These are phyloP conservation scores for Sycophila sp. DNA, from an alignment of 1,140 invertebrate species.

Conservation along the genomic window DNA sequence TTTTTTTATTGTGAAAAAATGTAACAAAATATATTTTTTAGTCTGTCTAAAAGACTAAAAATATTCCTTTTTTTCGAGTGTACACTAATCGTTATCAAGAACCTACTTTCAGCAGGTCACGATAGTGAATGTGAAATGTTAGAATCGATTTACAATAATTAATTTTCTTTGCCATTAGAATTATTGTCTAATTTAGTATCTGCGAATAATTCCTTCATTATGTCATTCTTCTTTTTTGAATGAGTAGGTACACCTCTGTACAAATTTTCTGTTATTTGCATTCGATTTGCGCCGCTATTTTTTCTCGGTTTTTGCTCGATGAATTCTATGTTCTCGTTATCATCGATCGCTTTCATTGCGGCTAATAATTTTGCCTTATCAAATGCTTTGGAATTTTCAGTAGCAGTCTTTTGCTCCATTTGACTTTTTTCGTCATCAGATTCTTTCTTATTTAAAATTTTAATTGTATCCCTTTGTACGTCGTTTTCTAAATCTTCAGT, in stretches of 20 bases:
- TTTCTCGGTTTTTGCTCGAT: constrained; percentile 44
- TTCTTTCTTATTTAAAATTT: too few relatives aligned
- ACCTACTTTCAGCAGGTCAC: constrained; percentile 23
- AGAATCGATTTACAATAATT: not conserved
- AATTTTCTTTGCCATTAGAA: not conserved
- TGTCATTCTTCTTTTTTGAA: constrained; percentile 52
- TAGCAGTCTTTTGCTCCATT: not conserved
- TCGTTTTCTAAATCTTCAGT: too few relatives aligned
- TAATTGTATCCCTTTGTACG: too few relatives aligned
- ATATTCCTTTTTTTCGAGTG: constrained; percentile 9
- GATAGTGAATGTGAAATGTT: constrained; percentile 8
- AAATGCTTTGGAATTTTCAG: constrained; percentile 46
- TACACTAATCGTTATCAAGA: constrained; percentile 10
- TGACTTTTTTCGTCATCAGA: not conserved
- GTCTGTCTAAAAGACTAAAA: constrained; percentile 26
- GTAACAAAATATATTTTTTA: constrained; percentile 33
- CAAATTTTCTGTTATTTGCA: constrained; percentile 62
- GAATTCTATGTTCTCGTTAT: constrained; percentile 68
- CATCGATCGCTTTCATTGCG: constrained; percentile 73
- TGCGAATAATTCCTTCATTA: constrained; percentile 61
- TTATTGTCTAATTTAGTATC: constrained; percentile 37
- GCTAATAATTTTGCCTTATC: constrained; percentile 72
- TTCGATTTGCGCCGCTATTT: constrained; percentile 44
- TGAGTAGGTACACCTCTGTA: constrained; percentile 57
- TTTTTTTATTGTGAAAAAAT: constrained; percentile 30